These are phyloP conservation scores for Mirza zaza DNA, from an alignment of 2,113 vertebrate species.

Conservation along the genomic window DNA sequence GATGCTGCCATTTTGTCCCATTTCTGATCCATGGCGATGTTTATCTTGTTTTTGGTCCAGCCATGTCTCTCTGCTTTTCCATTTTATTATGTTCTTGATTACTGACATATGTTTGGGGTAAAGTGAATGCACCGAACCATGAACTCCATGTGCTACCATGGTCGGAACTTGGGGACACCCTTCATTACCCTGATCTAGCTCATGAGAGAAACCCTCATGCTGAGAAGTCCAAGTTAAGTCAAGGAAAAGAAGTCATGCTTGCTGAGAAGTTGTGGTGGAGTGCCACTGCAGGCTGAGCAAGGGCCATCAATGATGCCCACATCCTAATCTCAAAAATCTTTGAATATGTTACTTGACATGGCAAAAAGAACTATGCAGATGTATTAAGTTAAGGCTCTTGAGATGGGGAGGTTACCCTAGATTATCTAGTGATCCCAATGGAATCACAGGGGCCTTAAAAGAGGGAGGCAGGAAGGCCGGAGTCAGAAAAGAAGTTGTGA, in stretches of 20 bases:
- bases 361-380: neutral
- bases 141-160: neutral
- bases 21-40: neutral
- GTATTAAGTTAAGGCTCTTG: neutral
- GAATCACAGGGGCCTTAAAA: neutral
- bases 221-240: neutral
- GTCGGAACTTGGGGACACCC: neutral
- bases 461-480: neutral
- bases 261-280: neutral
- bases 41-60: neutral
- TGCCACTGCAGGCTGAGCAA: neutral
- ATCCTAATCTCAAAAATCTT: neutral
- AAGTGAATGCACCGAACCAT: neutral
- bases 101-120: no score
- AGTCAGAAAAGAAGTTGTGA: neutral
- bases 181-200: neutral
- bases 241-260: neutral
- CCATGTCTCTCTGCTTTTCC: neutral
- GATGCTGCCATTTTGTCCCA: neutral
- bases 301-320: neutral
- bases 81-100: neutral
- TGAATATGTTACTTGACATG: neutral
- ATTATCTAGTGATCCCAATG: neutral
- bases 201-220: neutral
- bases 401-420: neutral